Evolutionary conservation across 1,140 invertebrate species (phyloP).

Genomic region (Stegodyphus dumicola): DNA sequence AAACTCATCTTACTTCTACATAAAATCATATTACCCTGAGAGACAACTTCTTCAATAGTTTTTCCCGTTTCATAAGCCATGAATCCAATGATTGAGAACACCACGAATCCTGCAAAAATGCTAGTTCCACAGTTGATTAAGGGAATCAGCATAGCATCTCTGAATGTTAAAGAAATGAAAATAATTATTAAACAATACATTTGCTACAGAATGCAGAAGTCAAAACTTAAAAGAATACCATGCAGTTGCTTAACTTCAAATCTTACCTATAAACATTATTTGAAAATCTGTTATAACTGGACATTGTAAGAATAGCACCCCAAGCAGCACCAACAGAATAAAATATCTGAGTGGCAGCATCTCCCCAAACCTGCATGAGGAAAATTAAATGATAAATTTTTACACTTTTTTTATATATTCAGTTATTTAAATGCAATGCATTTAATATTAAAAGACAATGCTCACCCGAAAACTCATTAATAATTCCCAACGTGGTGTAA

Average conservation of each 20-base stretch:
- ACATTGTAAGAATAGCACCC: slow-evolving; percentile 84
- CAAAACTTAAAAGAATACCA: too few relatives aligned
- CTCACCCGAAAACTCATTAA: slow-evolving; percentile 72
- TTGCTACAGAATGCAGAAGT: too few relatives aligned
- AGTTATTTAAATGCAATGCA: background rate
- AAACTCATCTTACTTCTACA: background rate
- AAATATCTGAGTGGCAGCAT: slow-evolving; percentile 70
- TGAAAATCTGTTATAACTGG: slow-evolving; percentile 65
- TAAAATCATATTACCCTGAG: slow-evolving; percentile 39
- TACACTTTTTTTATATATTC: background rate
- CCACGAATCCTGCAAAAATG: slow-evolving; percentile 75
- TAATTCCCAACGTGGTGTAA: slow-evolving; percentile 75
- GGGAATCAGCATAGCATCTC: slow-evolving; percentile 74
- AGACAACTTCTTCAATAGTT: slow-evolving; percentile 88
- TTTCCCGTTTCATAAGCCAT: slow-evolving; percentile 83
- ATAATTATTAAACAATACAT: background rate
- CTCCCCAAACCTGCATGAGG: slow-evolving; percentile 70
- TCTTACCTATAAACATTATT: slow-evolving; percentile 79
- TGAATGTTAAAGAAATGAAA: slow-evolving; percentile 44
- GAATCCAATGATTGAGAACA: slow-evolving; percentile 76
- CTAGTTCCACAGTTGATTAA: slow-evolving; percentile 76
- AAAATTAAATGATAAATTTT: slow-evolving; percentile 7
- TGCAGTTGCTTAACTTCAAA: background rate
- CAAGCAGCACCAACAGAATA: slow-evolving; percentile 75
- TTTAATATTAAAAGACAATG: slow-evolving; percentile 42